Evolutionary conservation across 2,797 vertebrate genomes (phyloP), one percentile per base, ranked within the genome.

Genomic region (Clarias laeviceps): DNA sequence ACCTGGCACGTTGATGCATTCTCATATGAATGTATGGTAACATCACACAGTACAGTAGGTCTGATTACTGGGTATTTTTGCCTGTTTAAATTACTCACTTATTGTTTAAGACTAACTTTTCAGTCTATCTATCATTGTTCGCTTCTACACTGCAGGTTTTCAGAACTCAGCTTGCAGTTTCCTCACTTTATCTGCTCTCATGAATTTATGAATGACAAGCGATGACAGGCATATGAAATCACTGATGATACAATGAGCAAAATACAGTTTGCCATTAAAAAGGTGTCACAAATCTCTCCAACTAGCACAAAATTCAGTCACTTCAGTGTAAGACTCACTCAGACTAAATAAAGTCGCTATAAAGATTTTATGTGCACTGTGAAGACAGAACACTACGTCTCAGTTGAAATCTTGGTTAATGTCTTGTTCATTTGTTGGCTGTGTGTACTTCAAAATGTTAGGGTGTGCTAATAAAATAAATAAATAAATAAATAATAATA

Each of bases 241-340:
- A 62, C 20, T 79, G 77, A 79, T 15, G 20, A 79, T 62, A 72
- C 50, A 40, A 40, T 2, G 54, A 77, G 73, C 73, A 77, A 77
- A 83, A 79, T 62, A 79, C 40, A 64, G 77, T 61, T 61, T 37
- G 32, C 9, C 56, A 78, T 62, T 62, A 79, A 80, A 40, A 80
- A 80, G 59, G 22, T 64, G 34, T 15, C 37, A 79, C 32, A 80
- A 80, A 62, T 12, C 57, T 80, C 22, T 62, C 17, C 54, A 76
- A 4, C 54, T 22, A 32, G 17, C 54, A 76, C 27, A 57, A 32
- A 54, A 77, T 32, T 5, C 24, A 74, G 50, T 54, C 27, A 56
- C 40, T 40, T 72, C 40, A 12, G 5, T 15, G 40, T 27, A 54
- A 29, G 54, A 54, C 40, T 8, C 20, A 54, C n/a, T 14, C n/a